These are phyloP conservation scores for Melitaea cinxia DNA, from an alignment of 1,140 invertebrate species.

Conservation along the genomic window DNA sequence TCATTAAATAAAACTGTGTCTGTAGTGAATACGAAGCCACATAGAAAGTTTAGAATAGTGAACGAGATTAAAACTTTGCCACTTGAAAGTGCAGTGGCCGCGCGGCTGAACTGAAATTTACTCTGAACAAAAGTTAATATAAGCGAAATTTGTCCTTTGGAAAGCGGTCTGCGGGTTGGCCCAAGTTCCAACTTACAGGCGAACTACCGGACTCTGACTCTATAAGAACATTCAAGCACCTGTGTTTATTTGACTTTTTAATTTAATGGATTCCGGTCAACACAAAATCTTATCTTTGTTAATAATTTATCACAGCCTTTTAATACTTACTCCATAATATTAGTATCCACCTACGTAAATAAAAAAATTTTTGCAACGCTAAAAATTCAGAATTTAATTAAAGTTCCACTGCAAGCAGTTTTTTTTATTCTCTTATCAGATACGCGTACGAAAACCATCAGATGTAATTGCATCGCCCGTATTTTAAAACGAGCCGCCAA, in stretches of 20 bases:
- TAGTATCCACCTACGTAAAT: conserved; percentile 18
- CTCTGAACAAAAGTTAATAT: conserved; percentile 74
- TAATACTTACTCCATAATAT: neutral
- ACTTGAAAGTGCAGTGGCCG: conserved; percentile 71
- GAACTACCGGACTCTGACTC: conserved; percentile 48
- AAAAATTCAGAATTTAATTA: conserved; percentile 69
- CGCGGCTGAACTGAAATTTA: conserved; percentile 64
- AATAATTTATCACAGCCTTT: neutral
- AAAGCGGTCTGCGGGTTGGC: conserved; percentile 56
- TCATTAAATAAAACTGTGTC: conserved; percentile 46
- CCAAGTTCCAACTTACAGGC: conserved; percentile 53
- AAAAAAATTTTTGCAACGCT: conserved; percentile 35
- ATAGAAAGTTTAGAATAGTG: conserved; percentile 31
- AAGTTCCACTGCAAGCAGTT: conserved; percentile 56
- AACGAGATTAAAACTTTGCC: conserved; percentile 74
- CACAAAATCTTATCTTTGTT: neutral
- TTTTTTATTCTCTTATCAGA: conserved; percentile 67
- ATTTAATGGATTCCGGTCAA: neutral
- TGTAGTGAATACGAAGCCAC: conserved; percentile 34
- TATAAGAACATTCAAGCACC: conserved; percentile 44
- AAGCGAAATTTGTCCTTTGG: conserved; percentile 72
- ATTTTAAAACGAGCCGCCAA: conserved; percentile 54
- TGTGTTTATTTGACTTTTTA: conserved; percentile 35
- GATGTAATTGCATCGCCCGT: conserved; percentile 66
- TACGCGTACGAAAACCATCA: conserved; percentile 59